Conservation (phyloP, 2,797 vertebrate genomes). For the Smutsia gigantea region DNA sequence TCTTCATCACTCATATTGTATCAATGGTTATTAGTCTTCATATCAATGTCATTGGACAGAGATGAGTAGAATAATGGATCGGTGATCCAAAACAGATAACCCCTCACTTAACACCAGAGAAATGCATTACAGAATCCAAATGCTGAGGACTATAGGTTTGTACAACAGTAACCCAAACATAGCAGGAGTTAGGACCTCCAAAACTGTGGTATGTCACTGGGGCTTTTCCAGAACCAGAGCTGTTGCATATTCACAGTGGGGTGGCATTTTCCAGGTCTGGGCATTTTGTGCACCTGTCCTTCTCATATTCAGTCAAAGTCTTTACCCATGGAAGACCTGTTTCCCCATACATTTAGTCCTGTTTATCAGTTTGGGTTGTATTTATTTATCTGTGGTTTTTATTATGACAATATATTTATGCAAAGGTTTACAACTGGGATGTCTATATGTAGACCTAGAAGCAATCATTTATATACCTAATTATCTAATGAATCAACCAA, state of each 20-base stretch:
- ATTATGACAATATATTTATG: background rate
- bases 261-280: background rate
- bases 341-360: background rate
- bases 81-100: background rate
- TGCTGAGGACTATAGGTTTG: background rate
- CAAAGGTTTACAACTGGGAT: background rate
- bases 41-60: background rate
- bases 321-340: background rate
- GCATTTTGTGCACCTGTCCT: background rate
- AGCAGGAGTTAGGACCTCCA: background rate
- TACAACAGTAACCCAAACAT: background rate
- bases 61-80: background rate
- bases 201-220: background rate
- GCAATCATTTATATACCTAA: background rate
- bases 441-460: background rate
- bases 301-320: background rate
- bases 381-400: constrained; percentile 3
- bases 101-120: background rate
- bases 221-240: background rate
- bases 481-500: background rate
- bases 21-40: background rate
- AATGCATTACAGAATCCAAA: background rate
- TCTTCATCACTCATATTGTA: background rate
- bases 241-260: background rate
- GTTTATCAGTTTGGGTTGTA: background rate